Percentiles rank a stretch among this genome's conserved stretches.
Evolutionary conservation across 2,113 vertebrate species (phyloP).

Genomic region (Orycteropus afer): DNA sequence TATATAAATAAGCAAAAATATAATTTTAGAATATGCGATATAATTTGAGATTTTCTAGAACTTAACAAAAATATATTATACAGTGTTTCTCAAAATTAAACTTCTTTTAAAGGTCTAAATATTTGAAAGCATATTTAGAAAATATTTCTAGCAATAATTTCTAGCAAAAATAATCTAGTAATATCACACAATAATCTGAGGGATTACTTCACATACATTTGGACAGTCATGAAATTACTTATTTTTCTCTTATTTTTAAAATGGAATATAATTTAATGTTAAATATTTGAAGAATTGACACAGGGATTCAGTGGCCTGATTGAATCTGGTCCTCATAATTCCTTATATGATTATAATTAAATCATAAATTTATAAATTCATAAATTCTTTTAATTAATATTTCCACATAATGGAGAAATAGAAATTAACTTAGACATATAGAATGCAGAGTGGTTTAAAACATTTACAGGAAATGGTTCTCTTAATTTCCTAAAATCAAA

Average conservation of each 20-base stretch:
- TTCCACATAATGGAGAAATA: neutral
- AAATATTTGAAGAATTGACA: neutral
- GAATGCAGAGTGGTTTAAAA: neutral
- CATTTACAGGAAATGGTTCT: neutral
- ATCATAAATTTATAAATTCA: too few species aligned
- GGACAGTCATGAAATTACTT: neutral
- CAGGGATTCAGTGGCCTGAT: neutral
- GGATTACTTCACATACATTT: neutral
- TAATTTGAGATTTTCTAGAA: neutral
- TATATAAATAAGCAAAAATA: neutral
- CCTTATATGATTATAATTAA: neutral
- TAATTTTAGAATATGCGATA: neutral
- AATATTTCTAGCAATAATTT: neutral
- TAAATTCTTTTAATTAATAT: neutral
- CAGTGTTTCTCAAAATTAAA: neutral
- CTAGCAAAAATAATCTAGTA: too few species aligned
- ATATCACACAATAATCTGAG: neutral
- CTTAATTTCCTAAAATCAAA: neutral
- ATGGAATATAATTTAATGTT: neutral
- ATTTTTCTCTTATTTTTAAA: neutral
- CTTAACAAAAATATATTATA: neutral
- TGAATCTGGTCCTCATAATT: neutral
- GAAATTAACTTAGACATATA: neutral
- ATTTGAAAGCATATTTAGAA: neutral
- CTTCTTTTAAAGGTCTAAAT: neutral